Evolutionary conservation across 2,797 vertebrate genomes (phyloP).

Genomic region (Parauchenoglanis ngamensis): DNA sequence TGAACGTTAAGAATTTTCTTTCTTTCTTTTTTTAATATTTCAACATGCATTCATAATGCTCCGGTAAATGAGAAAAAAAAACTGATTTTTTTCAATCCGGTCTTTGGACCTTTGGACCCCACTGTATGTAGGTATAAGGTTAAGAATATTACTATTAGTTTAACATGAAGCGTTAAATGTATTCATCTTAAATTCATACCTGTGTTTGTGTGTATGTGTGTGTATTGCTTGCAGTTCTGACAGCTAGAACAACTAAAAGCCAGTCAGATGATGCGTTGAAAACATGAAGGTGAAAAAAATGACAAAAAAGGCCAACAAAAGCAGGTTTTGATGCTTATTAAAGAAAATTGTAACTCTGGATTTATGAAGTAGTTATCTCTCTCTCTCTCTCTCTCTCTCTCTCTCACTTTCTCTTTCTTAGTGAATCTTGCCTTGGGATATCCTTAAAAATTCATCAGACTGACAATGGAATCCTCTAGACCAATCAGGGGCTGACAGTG

Average conservation of each 20-base stretch:
- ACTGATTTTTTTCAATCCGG: background rate
- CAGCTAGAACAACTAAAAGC: slow-evolving; percentile 20
- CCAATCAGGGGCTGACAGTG: slow-evolving; percentile 76
- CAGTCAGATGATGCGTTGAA: slow-evolving; percentile 44
- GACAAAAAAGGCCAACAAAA: slow-evolving; percentile 58
- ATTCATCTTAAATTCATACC: background rate
- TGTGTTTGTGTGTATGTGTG: background rate
- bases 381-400: slow-evolving; percentile 56
- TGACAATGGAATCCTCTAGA: slow-evolving; percentile 79
- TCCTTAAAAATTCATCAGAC: slow-evolving; percentile 84
- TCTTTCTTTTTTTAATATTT: background rate
- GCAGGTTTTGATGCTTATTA: slow-evolving; percentile 79
- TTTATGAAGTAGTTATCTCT: slow-evolving; percentile 76
- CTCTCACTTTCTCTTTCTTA: slow-evolving; percentile 66
- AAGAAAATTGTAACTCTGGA: slow-evolving; percentile 78
- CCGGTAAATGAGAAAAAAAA: background rate
- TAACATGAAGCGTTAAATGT: background rate
- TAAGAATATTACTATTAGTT: background rate
- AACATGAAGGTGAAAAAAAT: slow-evolving; percentile 42
- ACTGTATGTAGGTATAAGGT: background rate
- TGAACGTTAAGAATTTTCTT: background rate
- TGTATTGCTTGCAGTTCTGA: background rate
- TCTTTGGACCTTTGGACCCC: background rate
- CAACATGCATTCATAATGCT: no score
- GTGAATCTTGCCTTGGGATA: slow-evolving; percentile 81